phyloP scores from a whole-genome alignment of 2,797 vertebrate species.

The Gadopsis bispinosus region DNA sequence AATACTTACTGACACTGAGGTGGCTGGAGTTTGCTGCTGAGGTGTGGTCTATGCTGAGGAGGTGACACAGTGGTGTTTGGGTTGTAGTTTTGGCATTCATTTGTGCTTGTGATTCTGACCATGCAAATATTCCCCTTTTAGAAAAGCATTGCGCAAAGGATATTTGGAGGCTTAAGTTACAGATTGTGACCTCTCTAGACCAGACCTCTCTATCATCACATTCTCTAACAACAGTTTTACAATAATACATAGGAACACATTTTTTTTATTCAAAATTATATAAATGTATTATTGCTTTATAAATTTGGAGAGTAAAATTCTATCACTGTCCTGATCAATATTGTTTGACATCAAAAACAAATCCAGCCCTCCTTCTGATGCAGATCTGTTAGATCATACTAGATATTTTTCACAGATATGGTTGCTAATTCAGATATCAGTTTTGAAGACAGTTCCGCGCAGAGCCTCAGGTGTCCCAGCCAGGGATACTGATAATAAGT shows the following conservation, averaged over 20 bases:
- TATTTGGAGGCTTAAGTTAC: not conserved
- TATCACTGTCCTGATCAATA: not conserved
- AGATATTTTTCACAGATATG: constrained; percentile 26
- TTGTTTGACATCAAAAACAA: not conserved
- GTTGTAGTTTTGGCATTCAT: not conserved
- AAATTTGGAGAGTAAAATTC: not conserved
- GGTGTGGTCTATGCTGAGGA: not conserved
- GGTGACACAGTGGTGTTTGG: not conserved
- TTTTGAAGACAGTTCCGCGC: constrained; percentile 11
- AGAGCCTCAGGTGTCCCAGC: constrained; percentile 33
- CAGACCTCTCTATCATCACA: no score
- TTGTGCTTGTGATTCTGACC: not conserved
- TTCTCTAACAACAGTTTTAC: not conserved
- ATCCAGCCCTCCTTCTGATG: not conserved
- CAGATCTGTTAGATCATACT: not conserved
- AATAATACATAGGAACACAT: not conserved
- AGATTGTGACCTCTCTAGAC: no score
- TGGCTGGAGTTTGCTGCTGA: constrained; percentile 3
- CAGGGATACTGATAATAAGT: constrained; percentile 28
- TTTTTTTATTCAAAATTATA: constrained; percentile 1
- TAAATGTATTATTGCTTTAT: constrained; percentile 1
- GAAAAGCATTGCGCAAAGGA: not conserved
- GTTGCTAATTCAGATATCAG: constrained; percentile 6
- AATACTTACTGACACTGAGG: not conserved
- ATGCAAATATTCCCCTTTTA: not conserved